These are phyloP conservation scores for Cercocebus atys DNA, from an alignment of 2,113 vertebrate species.

Conservation along the genomic window DNA sequence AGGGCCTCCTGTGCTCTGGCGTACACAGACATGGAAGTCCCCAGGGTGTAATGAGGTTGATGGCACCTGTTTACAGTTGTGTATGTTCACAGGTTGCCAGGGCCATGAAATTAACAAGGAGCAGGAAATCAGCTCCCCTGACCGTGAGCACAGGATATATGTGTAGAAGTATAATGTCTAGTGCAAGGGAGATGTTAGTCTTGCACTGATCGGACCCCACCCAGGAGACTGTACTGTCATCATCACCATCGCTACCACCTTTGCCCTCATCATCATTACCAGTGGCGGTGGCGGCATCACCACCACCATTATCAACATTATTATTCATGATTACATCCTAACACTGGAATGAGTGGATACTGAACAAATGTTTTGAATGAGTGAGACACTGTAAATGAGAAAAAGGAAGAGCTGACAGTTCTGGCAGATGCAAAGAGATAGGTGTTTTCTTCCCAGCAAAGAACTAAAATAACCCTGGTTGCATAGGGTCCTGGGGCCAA, in stretches of 20 bases:
- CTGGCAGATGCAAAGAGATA: neutral
- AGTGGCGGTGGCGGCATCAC: too few relatives aligned
- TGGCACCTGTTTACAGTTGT: fast-evolving
- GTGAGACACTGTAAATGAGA: neutral
- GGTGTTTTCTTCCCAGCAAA: neutral
- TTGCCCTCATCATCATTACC: too few relatives aligned
- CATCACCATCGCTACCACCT: neutral
- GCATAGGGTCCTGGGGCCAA: neutral
- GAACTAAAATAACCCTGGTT: neutral
- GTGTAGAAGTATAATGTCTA: neutral
- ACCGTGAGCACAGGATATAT: neutral
- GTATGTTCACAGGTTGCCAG: too few relatives aligned
- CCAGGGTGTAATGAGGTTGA: too few relatives aligned
- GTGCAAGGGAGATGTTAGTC: too few relatives aligned
- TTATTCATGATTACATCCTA: neutral
- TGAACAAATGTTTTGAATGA: neutral
- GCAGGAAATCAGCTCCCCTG: neutral
- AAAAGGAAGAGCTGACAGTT: neutral
- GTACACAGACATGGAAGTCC: neutral
- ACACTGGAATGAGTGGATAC: too few relatives aligned
- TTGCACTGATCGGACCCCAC: neutral
- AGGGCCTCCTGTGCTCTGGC: neutral
- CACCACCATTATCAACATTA: too few relatives aligned
- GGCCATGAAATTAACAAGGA: neutral
- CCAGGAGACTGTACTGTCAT: neutral